These are phyloP conservation scores for Varroa destructor DNA, from an alignment of 1,140 invertebrate species.

Conservation along the genomic window DNA sequence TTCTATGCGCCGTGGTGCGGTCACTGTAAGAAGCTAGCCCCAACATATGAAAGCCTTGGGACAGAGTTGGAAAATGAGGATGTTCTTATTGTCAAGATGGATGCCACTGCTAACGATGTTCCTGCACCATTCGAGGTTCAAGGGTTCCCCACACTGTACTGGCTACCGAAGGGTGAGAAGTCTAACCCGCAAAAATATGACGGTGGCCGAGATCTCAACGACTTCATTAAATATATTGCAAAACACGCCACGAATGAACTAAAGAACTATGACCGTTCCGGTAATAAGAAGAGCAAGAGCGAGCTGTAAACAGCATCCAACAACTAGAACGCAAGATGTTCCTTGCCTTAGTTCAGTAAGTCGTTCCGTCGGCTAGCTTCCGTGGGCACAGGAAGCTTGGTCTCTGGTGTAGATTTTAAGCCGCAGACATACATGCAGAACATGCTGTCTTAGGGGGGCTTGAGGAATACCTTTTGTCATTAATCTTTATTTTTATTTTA, in stretches of 20 bases:
- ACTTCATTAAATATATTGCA: slow-evolving; percentile 91
- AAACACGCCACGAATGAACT: slow-evolving; percentile 78
- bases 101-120: slow-evolving; percentile 96
- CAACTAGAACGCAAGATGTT: no score
- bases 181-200: slow-evolving; percentile 76
- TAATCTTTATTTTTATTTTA: no score
- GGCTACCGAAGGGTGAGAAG: slow-evolving; percentile 72
- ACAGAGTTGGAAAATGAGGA: slow-evolving; percentile 71
- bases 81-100: slow-evolving; percentile 89
- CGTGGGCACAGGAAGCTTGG: no score
- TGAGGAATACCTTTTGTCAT: no score
- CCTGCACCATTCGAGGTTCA: slow-evolving; percentile 76
- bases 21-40: slow-evolving; percentile 90
- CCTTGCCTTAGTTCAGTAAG: no score
- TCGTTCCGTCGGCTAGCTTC: no score
- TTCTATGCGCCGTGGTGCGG: slow-evolving; percentile 53
- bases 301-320: slow-evolving; percentile 45
- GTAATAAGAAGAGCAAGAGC: slow-evolving; percentile 64
- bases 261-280: slow-evolving; percentile 71
- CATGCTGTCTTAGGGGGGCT: no score
- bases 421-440: no score
- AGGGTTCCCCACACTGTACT: slow-evolving; percentile 95
- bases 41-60: slow-evolving; percentile 83
- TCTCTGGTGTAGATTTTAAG: no score
- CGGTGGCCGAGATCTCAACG: slow-evolving; percentile 80